Conservation (phyloP, 2,888 invertebrate genomes). For the Pinctada fucata region DNA sequence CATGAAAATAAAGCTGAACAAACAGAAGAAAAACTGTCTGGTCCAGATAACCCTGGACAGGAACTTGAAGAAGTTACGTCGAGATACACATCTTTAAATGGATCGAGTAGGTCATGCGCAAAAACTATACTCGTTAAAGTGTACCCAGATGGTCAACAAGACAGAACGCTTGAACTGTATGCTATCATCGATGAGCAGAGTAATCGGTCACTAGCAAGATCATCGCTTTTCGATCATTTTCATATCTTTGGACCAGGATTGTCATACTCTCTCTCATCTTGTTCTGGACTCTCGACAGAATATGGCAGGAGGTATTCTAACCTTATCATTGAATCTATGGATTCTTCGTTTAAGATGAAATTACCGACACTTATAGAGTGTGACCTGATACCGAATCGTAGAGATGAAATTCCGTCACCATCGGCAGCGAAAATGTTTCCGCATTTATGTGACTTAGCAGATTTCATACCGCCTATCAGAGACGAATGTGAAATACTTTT, state of each 20-base stretch:
- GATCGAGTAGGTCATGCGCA: background rate
- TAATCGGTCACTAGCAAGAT: slow-evolving; percentile 13
- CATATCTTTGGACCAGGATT: background rate
- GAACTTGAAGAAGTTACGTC: slow-evolving; percentile 8
- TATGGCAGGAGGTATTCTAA: background rate
- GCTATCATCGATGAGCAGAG: slow-evolving; percentile 14
- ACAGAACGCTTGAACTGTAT: background rate
- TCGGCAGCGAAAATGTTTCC: background rate
- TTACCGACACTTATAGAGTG: slow-evolving; percentile 10
- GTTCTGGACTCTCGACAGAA: background rate
- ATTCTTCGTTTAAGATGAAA: slow-evolving; percentile 4
- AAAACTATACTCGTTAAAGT: slow-evolving; percentile 12
- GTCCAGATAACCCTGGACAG: background rate
- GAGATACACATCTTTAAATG: background rate
- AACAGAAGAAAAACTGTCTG: background rate
- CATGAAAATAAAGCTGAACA: slow-evolving; percentile 13
- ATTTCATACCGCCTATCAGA: background rate
- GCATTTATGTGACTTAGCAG: slow-evolving; percentile 4
- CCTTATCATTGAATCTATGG: slow-evolving; percentile 13
- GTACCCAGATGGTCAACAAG: background rate
- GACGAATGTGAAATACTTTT: background rate
- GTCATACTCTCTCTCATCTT: slow-evolving; percentile 14
- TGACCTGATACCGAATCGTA: slow-evolving; percentile 12
- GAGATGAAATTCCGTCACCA: slow-evolving; percentile 12
- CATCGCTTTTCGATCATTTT: slow-evolving; percentile 12